These are phyloP conservation scores for Rhinopomastus cyanomelas DNA, from an alignment of 2,113 vertebrate genomes.

Conservation along the genomic window DNA sequence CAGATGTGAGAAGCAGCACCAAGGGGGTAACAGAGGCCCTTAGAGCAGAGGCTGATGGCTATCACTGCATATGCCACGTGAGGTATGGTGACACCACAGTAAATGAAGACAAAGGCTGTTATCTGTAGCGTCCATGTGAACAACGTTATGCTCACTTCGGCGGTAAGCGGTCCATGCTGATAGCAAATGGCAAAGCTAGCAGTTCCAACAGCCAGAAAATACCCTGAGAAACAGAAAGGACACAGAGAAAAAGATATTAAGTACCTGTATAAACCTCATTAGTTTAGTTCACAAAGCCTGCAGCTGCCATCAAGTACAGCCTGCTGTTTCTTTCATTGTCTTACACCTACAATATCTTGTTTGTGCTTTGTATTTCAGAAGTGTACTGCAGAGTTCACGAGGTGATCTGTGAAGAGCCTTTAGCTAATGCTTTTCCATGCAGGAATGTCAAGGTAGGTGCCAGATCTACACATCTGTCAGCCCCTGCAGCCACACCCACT, in stretches of 20 bases:
- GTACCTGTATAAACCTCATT: background rate
- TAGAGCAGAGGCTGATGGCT: slow-evolving; percentile 55
- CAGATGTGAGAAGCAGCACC: slow-evolving; percentile 28
- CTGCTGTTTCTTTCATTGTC: background rate
- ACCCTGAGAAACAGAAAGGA: slow-evolving; percentile 68
- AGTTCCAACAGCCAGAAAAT: slow-evolving; percentile 67
- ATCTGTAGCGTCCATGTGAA: slow-evolving; percentile 68
- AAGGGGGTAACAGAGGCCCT: slow-evolving; percentile 38
- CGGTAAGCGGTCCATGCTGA: slow-evolving; percentile 69
- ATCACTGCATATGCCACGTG: slow-evolving; percentile 61
- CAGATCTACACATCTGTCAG: background rate
- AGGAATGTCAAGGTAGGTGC: background rate
- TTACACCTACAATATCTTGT: background rate
- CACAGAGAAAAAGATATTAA: background rate
- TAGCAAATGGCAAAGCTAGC: slow-evolving; percentile 78
- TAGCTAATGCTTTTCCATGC: background rate
- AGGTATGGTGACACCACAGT: slow-evolving; percentile 68
- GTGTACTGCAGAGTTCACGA: background rate
- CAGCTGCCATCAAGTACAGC: background rate
- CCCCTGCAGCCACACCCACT: background rate
- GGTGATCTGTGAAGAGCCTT: background rate
- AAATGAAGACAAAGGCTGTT: slow-evolving; percentile 72
- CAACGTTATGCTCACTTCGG: slow-evolving; percentile 57
- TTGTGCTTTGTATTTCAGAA: background rate
- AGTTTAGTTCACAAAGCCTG: background rate